These are phyloP conservation scores for Venustoraphidia nigricollis DNA, from an alignment of 2,888 invertebrate genomes.

Conservation along the genomic window DNA sequence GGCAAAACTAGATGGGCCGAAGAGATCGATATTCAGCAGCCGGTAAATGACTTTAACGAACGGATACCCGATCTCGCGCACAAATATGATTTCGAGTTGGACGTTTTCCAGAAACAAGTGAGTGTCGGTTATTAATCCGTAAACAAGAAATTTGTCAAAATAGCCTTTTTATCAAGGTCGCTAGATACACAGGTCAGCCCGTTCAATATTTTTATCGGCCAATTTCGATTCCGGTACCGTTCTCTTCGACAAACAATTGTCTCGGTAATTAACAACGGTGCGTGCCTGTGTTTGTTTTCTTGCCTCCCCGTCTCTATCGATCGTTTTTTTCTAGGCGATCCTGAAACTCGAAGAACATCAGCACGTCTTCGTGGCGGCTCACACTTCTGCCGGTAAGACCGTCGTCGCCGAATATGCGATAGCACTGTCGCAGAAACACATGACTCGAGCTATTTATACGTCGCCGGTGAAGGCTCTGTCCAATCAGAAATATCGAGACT, in stretches of 20 bases:
- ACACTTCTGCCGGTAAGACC: slow-evolving; percentile 98
- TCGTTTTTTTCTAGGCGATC: slow-evolving; percentile 47
- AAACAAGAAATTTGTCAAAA: too few species aligned
- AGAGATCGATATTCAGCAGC: slow-evolving; percentile 64
- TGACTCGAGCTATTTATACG: slow-evolving; percentile 89
- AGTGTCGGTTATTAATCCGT: neutral
- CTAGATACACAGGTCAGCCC: too few species aligned
- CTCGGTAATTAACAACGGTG: too few species aligned
- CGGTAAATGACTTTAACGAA: slow-evolving; percentile 67
- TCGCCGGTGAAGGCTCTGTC: slow-evolving; percentile 98
- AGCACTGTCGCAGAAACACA: slow-evolving; percentile 82
- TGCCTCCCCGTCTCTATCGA: too few species aligned
- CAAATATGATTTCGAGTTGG: slow-evolving; percentile 79
- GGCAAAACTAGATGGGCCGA: slow-evolving; percentile 75
- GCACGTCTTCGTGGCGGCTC: slow-evolving; percentile 96
- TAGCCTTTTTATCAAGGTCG: too few species aligned
- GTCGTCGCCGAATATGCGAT: slow-evolving; percentile 99
- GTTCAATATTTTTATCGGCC: too few species aligned
- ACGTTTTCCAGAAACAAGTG: slow-evolving; percentile 89
- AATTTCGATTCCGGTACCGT: too few species aligned
- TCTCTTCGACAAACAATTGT: too few species aligned
- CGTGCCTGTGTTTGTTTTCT: too few species aligned
- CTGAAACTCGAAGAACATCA: slow-evolving; percentile 83
- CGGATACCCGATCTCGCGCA: slow-evolving; percentile 73
- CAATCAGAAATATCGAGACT: slow-evolving; percentile 97